A percentile compares a stretch with the other conserved stretches of the same genome.
Evolutionary conservation across 2,888 invertebrate genomes (phyloP).

Genomic region (Plutella xylostella): DNA sequence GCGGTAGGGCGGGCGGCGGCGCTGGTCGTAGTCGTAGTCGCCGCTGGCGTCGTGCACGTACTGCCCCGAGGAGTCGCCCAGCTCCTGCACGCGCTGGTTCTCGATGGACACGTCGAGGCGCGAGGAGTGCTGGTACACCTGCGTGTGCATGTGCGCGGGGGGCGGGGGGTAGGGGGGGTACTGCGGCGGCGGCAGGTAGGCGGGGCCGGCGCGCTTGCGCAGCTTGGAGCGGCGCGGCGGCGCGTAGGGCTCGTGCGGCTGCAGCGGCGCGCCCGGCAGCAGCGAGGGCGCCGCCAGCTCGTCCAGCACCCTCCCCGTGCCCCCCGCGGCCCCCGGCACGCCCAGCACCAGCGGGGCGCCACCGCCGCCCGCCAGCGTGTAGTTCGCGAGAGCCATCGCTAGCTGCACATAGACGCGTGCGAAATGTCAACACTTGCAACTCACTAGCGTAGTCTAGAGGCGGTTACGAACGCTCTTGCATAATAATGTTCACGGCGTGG

Average conservation of each 20-base stretch:
- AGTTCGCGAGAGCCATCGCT: slow-evolving; percentile 61
- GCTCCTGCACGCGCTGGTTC: slow-evolving; percentile 50
- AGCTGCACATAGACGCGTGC: slow-evolving; percentile 41
- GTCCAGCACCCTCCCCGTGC: slow-evolving; percentile 45
- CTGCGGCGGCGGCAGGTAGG: slow-evolving; percentile 56
- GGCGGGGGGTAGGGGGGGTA: slow-evolving; percentile 49
- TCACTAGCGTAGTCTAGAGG: slow-evolving; percentile 30
- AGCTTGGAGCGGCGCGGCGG: slow-evolving; percentile 45
- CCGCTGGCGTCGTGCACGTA: slow-evolving; percentile 58
- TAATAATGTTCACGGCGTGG: slow-evolving; percentile 36
- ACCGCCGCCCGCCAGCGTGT: slow-evolving; percentile 42
- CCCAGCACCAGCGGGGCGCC: slow-evolving; percentile 45
- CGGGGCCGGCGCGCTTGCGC: slow-evolving; percentile 55
- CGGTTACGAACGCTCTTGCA: slow-evolving; percentile 42
- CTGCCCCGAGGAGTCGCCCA: slow-evolving; percentile 53
- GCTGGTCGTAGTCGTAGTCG: slow-evolving; percentile 60
- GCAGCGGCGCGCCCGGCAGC: slow-evolving; percentile 31
- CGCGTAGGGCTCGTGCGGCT: slow-evolving; percentile 38
- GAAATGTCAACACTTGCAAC: slow-evolving; percentile 39
- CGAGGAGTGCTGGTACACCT: slow-evolving; percentile 48
- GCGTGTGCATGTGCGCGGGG: slow-evolving; percentile 48
- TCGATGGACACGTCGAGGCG: slow-evolving; percentile 50
- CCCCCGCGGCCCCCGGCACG: slow-evolving; percentile 37
- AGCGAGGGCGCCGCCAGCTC: slow-evolving; percentile 55
- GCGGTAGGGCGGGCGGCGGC: slow-evolving; percentile 37